Conservation (phyloP, 2,797 vertebrate species). For the Falco biarmicus region DNA sequence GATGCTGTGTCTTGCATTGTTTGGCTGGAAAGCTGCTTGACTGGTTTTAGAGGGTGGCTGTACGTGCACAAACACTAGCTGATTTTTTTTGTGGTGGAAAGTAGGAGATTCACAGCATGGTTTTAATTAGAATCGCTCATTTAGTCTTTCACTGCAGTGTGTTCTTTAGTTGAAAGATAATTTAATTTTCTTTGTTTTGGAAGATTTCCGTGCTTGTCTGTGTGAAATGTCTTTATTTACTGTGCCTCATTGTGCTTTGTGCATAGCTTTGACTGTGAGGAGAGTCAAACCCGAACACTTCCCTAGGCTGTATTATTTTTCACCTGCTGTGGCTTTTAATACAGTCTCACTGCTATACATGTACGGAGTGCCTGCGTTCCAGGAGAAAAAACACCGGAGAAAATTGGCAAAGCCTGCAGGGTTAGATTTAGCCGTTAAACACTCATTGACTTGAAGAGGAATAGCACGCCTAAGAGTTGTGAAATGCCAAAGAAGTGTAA, state of each 20-base stretch:
- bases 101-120: conserved; percentile 49
- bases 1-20: background rate
- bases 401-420: background rate
- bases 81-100: background rate
- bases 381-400: background rate
- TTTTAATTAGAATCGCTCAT: conserved; percentile 65
- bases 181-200: conserved; percentile 58
- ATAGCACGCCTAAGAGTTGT: background rate
- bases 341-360: background rate
- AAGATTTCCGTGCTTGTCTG: background rate
- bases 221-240: conserved; percentile 62
- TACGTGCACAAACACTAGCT: background rate
- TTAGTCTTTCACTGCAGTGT: conserved; percentile 48
- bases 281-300: conserved; percentile 5
- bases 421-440: background rate
- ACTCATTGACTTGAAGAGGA: background rate
- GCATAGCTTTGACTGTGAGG: background rate
- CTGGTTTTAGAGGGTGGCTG: conserved; percentile 37
- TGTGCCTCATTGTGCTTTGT: background rate
- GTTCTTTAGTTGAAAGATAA: conserved; percentile 47
- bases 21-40: conserved; percentile 42
- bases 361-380: background rate
- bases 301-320: conserved; percentile 3
- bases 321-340: conserved; percentile 63
- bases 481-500: background rate